A percentile compares a stretch with the other conserved stretches of the same genome.
These are phyloP conservation scores for Eupithecia inturbata DNA, from an alignment of 2,888 invertebrate genomes.

Conservation along the genomic window DNA sequence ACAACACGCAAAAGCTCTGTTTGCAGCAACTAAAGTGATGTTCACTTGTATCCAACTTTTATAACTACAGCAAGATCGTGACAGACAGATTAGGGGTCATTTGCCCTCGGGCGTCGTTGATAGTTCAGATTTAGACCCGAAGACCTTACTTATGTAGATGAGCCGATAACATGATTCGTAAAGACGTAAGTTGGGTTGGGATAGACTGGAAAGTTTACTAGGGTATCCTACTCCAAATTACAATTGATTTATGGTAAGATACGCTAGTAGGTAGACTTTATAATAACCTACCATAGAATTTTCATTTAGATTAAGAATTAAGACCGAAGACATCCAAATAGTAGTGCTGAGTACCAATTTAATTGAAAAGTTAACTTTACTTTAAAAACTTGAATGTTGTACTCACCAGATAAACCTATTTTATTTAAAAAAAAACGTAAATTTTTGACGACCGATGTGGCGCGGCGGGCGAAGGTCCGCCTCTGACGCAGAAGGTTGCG, in stretches of 20 bases:
- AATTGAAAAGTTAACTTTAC: too few species aligned
- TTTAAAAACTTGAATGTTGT: too few species aligned
- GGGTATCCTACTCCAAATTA: not conserved
- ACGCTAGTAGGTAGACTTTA: too few species aligned
- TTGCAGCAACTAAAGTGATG: slow-evolving; percentile 5
- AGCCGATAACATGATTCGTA: slow-evolving; percentile 8
- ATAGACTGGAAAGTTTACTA: not conserved
- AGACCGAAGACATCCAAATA: too few species aligned
- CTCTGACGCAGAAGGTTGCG: too few species aligned
- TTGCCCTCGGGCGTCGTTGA: slow-evolving; percentile 2
- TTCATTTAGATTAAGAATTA: not conserved
- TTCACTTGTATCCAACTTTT: not conserved
- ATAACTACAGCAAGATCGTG: slow-evolving; percentile 2
- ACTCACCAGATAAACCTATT: too few species aligned
- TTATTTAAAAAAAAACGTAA: too few species aligned
- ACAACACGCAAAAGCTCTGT: not conserved
- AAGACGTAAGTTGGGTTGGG: not conserved
- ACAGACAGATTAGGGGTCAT: not conserved
- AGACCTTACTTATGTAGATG: slow-evolving; percentile 2
- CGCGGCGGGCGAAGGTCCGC: too few species aligned
- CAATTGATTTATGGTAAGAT: too few species aligned
- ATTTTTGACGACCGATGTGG: too few species aligned
- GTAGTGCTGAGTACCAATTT: too few species aligned
- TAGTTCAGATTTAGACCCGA: slow-evolving; percentile 4
- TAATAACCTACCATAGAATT: not conserved